These are phyloP conservation scores for Hypomecis atomaria DNA, from an alignment of 2,888 invertebrate species.

Conservation along the genomic window DNA sequence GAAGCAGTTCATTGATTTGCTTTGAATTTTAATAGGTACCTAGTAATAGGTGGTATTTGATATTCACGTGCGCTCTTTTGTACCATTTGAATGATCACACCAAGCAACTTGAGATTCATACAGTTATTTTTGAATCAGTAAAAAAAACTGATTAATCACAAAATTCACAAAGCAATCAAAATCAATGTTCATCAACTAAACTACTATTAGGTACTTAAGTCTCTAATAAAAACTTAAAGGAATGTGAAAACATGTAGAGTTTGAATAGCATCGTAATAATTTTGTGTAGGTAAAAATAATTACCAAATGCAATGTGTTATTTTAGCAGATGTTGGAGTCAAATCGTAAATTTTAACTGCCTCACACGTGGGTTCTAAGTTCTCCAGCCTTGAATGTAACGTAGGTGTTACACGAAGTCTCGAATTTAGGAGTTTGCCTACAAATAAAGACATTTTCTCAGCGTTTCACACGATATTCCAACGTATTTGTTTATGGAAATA, in stretches of 20 bases:
- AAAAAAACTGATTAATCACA: no score
- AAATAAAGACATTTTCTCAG: conserved; percentile 73
- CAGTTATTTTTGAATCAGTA: no score
- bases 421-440: conserved; percentile 55
- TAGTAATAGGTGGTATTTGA: no score
- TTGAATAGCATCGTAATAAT: conserved; percentile 29
- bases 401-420: conserved; percentile 66
- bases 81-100: no score
- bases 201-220: background rate
- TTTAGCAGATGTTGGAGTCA: conserved; percentile 45
- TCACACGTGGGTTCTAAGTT: conserved; percentile 46
- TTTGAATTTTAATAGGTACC: no score
- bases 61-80: no score
- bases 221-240: background rate
- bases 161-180: no score
- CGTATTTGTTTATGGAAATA: conserved; percentile 61
- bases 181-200: no score
- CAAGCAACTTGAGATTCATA: no score
- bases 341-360: conserved; percentile 46
- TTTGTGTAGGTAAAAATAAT: conserved; percentile 33
- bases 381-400: conserved; percentile 48
- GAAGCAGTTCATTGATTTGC: no score
- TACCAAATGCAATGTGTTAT: conserved; percentile 42
- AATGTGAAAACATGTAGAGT: conserved; percentile 14
- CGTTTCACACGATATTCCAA: conserved; percentile 65